phyloP scores from a whole-genome alignment of 2,797 vertebrate genomes.

The Sebastes oblongus region DNA sequence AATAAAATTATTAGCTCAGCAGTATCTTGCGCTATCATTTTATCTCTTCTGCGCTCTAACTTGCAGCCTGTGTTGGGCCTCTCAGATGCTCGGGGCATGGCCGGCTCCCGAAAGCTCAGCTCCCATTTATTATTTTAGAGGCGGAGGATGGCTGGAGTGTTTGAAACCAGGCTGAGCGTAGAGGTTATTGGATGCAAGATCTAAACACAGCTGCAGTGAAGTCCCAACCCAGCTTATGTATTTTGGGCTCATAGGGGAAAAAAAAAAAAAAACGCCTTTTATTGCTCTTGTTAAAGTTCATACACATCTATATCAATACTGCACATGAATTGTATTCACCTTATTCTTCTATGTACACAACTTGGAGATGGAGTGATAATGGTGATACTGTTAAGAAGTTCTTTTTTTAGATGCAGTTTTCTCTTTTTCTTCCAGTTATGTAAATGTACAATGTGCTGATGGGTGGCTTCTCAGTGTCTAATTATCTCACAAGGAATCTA shows the following conservation, averaged over 20 bases:
- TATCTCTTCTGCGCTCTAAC: slow-evolving; percentile 81
- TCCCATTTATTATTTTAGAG: slow-evolving; percentile 84
- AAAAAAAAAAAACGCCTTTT: slow-evolving; percentile 61
- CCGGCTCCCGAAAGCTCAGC: slow-evolving; percentile 78
- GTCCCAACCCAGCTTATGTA: slow-evolving; percentile 72
- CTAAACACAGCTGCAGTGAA: slow-evolving; percentile 81
- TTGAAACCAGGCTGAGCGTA: slow-evolving; percentile 77
- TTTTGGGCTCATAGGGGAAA: slow-evolving; percentile 56
- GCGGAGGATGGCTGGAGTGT: slow-evolving; percentile 76
- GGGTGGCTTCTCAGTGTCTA: slow-evolving; percentile 82
- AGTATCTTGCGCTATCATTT: slow-evolving; percentile 85
- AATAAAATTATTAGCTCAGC: slow-evolving; percentile 90
- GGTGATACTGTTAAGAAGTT: slow-evolving; percentile 39
- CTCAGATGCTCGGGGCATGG: slow-evolving; percentile 79
- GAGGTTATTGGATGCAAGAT: slow-evolving; percentile 80
- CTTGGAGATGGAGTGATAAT: slow-evolving; percentile 35
- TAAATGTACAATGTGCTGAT: slow-evolving; percentile 79
- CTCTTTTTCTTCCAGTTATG: slow-evolving; percentile 67
- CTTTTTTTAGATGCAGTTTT: slow-evolving; percentile 54
- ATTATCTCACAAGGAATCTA: slow-evolving; percentile 84
- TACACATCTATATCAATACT: slow-evolving; percentile 52
- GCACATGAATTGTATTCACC: slow-evolving; percentile 30
- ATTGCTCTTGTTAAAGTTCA: slow-evolving; percentile 44
- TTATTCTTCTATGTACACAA: slow-evolving; percentile 25
- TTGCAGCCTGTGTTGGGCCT: slow-evolving; percentile 79